These are phyloP conservation scores for Spinibarbus caldwelli DNA, from an alignment of 2,797 vertebrate genomes.

Conservation along the genomic window DNA sequence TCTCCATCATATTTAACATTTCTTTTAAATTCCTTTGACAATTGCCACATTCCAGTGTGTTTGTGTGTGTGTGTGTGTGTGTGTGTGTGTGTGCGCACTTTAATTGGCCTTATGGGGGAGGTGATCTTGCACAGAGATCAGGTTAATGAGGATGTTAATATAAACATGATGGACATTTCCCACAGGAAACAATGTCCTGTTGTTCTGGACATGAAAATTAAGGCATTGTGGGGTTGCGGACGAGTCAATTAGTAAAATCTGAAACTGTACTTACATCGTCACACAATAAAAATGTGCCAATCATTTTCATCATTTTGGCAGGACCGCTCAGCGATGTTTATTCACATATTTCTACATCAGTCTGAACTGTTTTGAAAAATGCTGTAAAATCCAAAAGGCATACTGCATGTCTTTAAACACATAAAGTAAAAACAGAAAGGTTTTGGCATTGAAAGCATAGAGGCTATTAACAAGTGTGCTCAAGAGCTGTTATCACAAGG, in stretches of 20 bases:
- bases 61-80: conserved; percentile 2
- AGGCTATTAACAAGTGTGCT: conserved; percentile 41
- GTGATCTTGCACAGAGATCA: conserved; percentile 47
- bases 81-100: background rate
- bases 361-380: background rate
- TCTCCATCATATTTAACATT: background rate
- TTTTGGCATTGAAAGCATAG: conserved; percentile 33
- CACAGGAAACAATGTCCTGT: conserved; percentile 36
- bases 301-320: conserved; percentile 16
- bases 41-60: background rate
- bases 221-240: background rate
- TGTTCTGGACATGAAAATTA: conserved; percentile 29
- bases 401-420: background rate
- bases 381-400: background rate
- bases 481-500: conserved; percentile 31
- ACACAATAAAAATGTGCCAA: conserved; percentile 24
- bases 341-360: background rate
- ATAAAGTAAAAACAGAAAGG: conserved; percentile 7
- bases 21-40: background rate
- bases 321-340: background rate
- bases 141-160: conserved; percentile 59
- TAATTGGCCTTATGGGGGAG: conserved; percentile 59
- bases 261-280: conserved; percentile 2
- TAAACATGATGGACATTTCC: conserved; percentile 38
- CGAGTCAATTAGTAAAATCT: conserved; percentile 11